Evolutionary conservation across 1,140 invertebrate species (phyloP).

Genomic region (Drosophila kikkawai): DNA sequence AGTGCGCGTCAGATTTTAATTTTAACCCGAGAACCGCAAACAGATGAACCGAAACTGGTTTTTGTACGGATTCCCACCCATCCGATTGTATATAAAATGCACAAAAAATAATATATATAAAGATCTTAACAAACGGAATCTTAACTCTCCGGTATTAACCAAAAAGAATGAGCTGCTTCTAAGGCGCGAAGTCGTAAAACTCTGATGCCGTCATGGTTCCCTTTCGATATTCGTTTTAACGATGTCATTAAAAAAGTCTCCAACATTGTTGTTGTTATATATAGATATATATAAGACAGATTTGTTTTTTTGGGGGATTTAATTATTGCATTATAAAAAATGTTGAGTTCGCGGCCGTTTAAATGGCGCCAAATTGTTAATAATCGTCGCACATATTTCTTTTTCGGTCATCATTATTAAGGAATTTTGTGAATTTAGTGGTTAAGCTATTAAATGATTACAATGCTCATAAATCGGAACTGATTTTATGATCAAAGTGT

Average conservation of each 20-base stretch:
- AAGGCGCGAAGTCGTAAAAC: conserved; percentile 73
- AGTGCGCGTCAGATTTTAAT: conserved; percentile 81
- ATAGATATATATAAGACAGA: conserved; percentile 43
- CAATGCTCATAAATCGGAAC: conserved; percentile 59
- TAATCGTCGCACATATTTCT: conserved; percentile 38
- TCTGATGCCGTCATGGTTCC: conserved; percentile 67
- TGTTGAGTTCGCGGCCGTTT: conserved; percentile 57
- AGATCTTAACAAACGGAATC: conserved; percentile 15
- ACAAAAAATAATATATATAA: conserved; percentile 11
- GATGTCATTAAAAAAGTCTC: conserved; percentile 70
- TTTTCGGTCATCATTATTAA: conserved; percentile 59
- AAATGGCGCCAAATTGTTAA: conserved; percentile 73
- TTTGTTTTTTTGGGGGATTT: conserved; percentile 52
- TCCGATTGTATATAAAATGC: conserved; percentile 30
- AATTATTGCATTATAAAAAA: conserved; percentile 63
- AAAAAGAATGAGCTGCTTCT: conserved; percentile 49
- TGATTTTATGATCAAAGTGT: conserved; percentile 29
- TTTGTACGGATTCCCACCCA: conserved; percentile 35
- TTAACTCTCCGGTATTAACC: conserved; percentile 26
- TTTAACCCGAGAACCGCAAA: conserved; percentile 60
- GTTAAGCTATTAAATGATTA: conserved; percentile 56
- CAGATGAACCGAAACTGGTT: conserved; percentile 22
- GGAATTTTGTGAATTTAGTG: conserved; percentile 51
- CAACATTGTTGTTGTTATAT: conserved; percentile 43
- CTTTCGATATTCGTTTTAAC: conserved; percentile 63